Conservation (phyloP, 2,113 vertebrate species). For the Pseudorasbora parva region DNA sequence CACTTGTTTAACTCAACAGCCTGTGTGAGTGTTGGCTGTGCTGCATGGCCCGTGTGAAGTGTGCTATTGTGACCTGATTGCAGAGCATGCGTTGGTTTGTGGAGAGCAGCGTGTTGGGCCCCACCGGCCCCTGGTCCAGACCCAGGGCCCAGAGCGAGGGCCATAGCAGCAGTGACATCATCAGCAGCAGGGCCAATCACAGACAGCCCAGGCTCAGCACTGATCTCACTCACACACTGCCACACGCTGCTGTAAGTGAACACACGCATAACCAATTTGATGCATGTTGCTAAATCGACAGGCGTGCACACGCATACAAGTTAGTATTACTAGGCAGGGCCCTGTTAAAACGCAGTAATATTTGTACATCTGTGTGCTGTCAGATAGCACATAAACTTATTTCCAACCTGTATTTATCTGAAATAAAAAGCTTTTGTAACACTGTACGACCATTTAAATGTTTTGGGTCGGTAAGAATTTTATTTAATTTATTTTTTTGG, state of each 20-base stretch:
- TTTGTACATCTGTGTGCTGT: no score
- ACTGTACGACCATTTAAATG: no score
- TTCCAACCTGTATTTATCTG: no score
- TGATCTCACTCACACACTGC: conserved; percentile 72
- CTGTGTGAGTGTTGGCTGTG: conserved; percentile 6
- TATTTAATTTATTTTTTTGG: no score
- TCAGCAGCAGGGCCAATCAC: conserved; percentile 72
- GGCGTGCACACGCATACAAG: no score
- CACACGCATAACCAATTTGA: conserved; percentile 17
- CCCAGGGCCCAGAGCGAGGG: conserved; percentile 82
- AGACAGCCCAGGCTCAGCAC: conserved; percentile 79
- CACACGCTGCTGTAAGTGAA: conserved; percentile 62
- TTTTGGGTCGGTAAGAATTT: no score
- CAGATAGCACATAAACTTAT: neutral
- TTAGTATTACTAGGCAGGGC: no score
- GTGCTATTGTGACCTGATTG: conserved; percentile 81
- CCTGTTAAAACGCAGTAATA: no score
- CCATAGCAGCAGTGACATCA: conserved; percentile 74
- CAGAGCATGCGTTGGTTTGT: conserved; percentile 91
- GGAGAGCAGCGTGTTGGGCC: conserved; percentile 72
- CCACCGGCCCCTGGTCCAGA: conserved; percentile 82
- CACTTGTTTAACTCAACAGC: neutral
- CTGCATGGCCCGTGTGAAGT: conserved; percentile 53
- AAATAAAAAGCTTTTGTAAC: no score
- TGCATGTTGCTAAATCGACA: neutral